phyloP scores from a whole-genome alignment of 2,888 invertebrate genomes.

The Graphium colonna region DNA sequence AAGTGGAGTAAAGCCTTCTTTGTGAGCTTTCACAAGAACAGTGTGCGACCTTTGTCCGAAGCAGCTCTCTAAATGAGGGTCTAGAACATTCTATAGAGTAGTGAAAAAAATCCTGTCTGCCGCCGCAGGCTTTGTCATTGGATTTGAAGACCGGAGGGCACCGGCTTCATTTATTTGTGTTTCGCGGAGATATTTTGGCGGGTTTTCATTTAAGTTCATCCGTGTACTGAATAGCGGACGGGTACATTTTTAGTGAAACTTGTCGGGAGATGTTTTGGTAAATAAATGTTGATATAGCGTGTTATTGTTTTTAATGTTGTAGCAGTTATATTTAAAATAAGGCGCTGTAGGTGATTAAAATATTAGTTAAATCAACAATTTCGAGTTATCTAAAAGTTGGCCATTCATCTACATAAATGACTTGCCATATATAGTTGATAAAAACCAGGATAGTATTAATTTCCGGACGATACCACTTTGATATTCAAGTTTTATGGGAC shows the following conservation, averaged over 20 bases:
- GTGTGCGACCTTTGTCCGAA: conserved; percentile 21
- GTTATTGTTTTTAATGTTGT: no score
- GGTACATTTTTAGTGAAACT: neutral
- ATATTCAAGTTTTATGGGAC: no score
- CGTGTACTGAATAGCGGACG: neutral
- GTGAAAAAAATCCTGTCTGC: conserved; percentile 21
- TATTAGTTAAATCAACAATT: no score
- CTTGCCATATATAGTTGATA: no score
- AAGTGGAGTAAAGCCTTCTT: conserved; percentile 21
- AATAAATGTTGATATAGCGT: no score
- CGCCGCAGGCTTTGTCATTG: conserved; percentile 21
- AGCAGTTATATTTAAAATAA: no score
- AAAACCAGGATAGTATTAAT: no score
- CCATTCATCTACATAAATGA: no score
- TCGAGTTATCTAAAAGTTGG: no score
- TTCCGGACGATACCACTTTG: no score
- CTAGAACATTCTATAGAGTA: conserved; percentile 21
- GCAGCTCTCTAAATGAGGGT: conserved; percentile 19
- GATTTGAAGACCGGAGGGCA: conserved; percentile 20
- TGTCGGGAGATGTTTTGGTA: no score
- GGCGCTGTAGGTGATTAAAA: no score
- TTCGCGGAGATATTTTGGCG: neutral
- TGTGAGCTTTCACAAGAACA: conserved; percentile 17
- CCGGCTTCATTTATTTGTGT: conserved; percentile 20
- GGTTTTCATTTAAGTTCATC: neutral